Conservation (phyloP, 2,888 invertebrate genomes). For the Eupithecia pulchellata region DNA sequence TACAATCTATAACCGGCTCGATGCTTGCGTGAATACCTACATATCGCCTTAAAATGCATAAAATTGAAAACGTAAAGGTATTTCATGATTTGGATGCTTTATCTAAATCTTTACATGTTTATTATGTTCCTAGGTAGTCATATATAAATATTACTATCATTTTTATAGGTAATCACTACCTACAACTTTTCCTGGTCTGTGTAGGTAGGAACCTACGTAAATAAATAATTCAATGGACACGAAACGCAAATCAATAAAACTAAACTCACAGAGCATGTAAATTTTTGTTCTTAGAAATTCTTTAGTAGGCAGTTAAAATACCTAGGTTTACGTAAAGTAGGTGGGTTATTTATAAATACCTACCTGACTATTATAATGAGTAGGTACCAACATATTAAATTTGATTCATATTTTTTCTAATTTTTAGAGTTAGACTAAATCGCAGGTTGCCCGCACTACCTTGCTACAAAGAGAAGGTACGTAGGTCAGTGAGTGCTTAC, state of each 20-base stretch:
- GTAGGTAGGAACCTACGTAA: neutral
- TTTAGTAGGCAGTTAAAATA: neutral
- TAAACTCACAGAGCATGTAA: slow-evolving; percentile 1
- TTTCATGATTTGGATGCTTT: neutral
- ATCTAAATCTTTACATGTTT: neutral
- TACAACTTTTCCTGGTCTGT: neutral
- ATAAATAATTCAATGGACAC: slow-evolving; percentile 6
- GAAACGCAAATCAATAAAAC: neutral
- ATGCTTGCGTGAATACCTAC: neutral
- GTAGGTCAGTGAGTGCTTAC: no score
- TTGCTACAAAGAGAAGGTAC: no score
- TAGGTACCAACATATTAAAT: no score
- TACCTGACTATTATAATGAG: no score
- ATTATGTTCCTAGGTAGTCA: no score
- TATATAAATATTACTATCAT: no score
- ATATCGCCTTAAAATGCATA: neutral
- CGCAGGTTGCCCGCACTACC: no score
- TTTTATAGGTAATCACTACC: no score
- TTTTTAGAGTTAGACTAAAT: no score
- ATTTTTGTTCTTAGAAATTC: neutral
- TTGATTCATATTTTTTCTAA: neutral
- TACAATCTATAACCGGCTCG: slow-evolving; percentile 5
- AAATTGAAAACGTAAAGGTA: neutral
- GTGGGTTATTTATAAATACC: no score
- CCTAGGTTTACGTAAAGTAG: neutral